Evolutionary conservation across 35 echinoderm and acorn worm genomes (phyloP), one percentile per base, ranked within the genome.

Genomic region (Chiridota heheva): DNA sequence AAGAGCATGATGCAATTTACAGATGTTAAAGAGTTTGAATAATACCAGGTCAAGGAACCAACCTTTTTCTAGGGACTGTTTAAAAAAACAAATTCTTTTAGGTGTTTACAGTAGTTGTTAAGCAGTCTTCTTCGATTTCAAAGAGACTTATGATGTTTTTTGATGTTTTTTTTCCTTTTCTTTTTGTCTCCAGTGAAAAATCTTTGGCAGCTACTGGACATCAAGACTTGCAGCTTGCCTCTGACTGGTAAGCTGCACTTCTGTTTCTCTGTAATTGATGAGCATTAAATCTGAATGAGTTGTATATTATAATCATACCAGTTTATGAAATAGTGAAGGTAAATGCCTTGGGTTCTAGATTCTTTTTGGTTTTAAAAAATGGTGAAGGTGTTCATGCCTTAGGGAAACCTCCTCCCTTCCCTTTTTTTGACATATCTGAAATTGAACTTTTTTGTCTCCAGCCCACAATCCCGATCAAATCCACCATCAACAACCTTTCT

Each of bases 181-280:
- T 60, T 90, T 77, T 45, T 83, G 36, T 36, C 36, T 86, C 51
- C 77, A 97, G 88, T 15, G 93, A 96, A 40, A 97, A 97, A 40
- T 78, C 94, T 41, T 42, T 87, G 17, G 78, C 94, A 84, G 84
- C 94, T 36, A 97, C 94, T 56, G 94, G 94, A 1, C 84, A 97
- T 40, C 88, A 91, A 65, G 94, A 90, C 53, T 81, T 97, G 37
- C 94, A 97, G 71, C 88, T 91, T 57, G 94, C 94, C 7, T 97
- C 94, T 49, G 94, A 97, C 73, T 97, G 94, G 94, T 97, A 42
- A 84, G 94, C 91, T 58, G 39, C 8, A 7, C 7, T 18, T 7
- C 13, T 30, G 7, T 10, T 12, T 76, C 8, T 20, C 8, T 55
- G 8, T 27, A 5, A 40, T 58, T 76, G 22, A 5, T 71, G 67